phyloP scores from a whole-genome alignment of 1,140 invertebrate species.

The Drosophila murphyi region DNA sequence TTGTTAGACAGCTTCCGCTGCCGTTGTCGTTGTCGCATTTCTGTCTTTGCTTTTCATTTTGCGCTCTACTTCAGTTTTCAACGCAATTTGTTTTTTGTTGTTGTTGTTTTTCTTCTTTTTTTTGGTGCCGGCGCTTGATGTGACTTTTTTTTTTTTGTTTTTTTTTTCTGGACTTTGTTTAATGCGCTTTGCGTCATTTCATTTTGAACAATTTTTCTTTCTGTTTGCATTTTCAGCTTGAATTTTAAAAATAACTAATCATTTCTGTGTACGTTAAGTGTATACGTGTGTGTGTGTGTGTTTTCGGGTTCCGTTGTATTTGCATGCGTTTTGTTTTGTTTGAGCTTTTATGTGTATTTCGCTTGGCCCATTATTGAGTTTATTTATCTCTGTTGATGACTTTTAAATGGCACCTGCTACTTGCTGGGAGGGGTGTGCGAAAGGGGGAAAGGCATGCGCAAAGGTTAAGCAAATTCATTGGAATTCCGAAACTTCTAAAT shows the following conservation, averaged over 20 bases:
- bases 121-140: conserved; percentile 33
- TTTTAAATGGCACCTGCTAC: conserved; percentile 78
- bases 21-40: conserved; percentile 35
- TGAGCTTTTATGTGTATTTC: conserved; percentile 54
- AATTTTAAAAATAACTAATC: conserved; percentile 72
- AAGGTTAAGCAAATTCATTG: conserved; percentile 26
- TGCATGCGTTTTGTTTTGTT: conserved; percentile 54
- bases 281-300: conserved; percentile 1
- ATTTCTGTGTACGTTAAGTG: conserved; percentile 3
- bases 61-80: conserved; percentile 64
- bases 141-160: conserved; percentile 48
- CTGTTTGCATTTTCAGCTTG: conserved; percentile 59
- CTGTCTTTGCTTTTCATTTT: conserved; percentile 53
- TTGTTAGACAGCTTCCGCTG: conserved; percentile 76
- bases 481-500: background rate
- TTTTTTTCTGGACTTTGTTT: conserved; percentile 54
- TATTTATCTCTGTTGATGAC: conserved; percentile 79
- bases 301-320: conserved; percentile 63
- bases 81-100: conserved; percentile 37
- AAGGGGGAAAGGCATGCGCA: conserved; percentile 14
- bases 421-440: background rate
- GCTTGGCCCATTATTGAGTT: conserved; percentile 66
- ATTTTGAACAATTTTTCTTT: conserved; percentile 58
- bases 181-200: conserved; percentile 78
- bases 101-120: conserved; percentile 24